These are phyloP conservation scores for Bibio marci DNA, from an alignment of 2,888 invertebrate species.

Conservation along the genomic window DNA sequence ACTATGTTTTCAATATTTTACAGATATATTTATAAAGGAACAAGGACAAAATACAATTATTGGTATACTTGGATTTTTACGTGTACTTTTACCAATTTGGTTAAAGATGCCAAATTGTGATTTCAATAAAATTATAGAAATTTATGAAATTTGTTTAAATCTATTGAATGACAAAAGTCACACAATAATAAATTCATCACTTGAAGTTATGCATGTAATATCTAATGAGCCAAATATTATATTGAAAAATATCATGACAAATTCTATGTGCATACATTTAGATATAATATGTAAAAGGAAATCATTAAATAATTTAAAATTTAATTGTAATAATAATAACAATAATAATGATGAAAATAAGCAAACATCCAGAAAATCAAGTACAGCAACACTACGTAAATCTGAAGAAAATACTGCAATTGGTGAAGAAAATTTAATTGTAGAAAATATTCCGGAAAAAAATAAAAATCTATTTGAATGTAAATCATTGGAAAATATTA, in stretches of 20 bases:
- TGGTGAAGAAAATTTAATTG: too few species aligned
- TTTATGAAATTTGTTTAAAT: slow-evolving; percentile 60
- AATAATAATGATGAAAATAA: too few species aligned
- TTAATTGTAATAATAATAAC: too few species aligned
- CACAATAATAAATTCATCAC: slow-evolving; percentile 71
- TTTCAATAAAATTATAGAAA: slow-evolving; percentile 34
- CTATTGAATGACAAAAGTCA: slow-evolving; percentile 59
- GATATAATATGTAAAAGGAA: slow-evolving; percentile 27
- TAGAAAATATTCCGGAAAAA: too few species aligned
- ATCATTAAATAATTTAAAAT: slow-evolving; percentile 31
- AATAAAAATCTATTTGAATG: too few species aligned
- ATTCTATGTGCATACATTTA: slow-evolving; percentile 26
- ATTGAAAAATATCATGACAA: slow-evolving; percentile 13
- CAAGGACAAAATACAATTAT: slow-evolving; percentile 35
- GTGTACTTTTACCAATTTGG: slow-evolving; percentile 41
- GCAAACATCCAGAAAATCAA: slow-evolving; percentile 4
- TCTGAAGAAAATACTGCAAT: background rate
- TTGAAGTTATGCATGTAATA: slow-evolving; percentile 43
- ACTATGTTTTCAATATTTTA: slow-evolving; percentile 7
- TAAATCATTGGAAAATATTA: background rate
- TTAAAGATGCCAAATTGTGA: slow-evolving; percentile 18
- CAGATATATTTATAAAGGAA: slow-evolving; percentile 23
- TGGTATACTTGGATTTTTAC: slow-evolving; percentile 47
- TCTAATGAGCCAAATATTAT: slow-evolving; percentile 13
- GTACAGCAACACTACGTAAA: background rate